These are phyloP conservation scores for Cynodonichthys magdalenae DNA, from an alignment of 2,797 vertebrate species.

Conservation along the genomic window DNA sequence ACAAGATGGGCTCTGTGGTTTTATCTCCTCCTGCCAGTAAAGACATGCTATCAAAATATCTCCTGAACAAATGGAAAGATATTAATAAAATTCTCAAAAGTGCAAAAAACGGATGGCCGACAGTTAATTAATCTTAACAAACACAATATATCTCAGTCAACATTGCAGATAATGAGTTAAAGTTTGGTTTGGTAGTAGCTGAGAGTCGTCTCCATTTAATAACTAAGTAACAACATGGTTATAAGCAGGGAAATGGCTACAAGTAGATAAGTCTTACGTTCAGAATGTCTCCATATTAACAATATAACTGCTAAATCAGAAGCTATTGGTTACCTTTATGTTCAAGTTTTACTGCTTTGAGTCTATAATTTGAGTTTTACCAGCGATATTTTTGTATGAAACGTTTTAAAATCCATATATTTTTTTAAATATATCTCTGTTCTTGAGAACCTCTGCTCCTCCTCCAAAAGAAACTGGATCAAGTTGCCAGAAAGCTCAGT, in stretches of 20 bases:
- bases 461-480: conserved; percentile 4
- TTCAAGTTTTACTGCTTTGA: no score
- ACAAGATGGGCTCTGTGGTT: neutral
- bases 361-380: no score
- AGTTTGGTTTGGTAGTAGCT: neutral
- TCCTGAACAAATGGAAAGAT: no score
- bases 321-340: neutral
- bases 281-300: neutral
- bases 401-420: no score
- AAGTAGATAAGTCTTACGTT: neutral
- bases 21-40: no score
- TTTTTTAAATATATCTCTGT: neutral
- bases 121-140: no score
- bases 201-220: neutral
- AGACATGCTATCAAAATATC: no score
- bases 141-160: no score
- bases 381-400: no score
- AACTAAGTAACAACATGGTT: neutral
- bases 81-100: no score
- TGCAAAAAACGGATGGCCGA: no score
- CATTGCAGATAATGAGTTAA: no score
- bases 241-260: neutral
- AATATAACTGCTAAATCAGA: neutral
- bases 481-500: conserved; percentile 36
- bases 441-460: neutral